Evolutionary conservation across 2,113 vertebrate genomes (phyloP).

Genomic region (Delphinapterus leucas): DNA sequence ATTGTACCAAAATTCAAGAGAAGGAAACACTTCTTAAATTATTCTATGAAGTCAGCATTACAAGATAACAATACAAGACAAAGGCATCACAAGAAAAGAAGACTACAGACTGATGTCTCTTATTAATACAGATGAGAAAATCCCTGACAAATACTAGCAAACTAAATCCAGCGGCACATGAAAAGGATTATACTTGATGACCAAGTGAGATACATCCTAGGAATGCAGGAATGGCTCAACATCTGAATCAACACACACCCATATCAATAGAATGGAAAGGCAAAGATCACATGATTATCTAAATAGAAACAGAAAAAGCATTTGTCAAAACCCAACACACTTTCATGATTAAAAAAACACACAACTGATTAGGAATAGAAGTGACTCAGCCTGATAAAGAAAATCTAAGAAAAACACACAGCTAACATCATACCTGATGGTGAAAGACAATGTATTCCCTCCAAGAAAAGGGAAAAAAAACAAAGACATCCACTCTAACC

Average conservation of each 20-base stretch:
- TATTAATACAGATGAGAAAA: background rate
- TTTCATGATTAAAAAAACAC: background rate
- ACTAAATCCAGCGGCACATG: background rate
- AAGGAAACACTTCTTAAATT: background rate
- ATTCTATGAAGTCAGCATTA: background rate
- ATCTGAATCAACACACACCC: background rate
- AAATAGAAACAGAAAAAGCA: background rate
- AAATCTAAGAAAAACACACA: background rate
- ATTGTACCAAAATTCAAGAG: background rate
- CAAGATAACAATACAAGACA: background rate
- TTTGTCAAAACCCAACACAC: background rate
- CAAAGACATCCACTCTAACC: background rate
- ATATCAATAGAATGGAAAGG: background rate
- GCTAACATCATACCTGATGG: background rate
- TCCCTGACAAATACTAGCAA: background rate
- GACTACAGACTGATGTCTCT: background rate
- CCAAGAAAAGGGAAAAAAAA: background rate
- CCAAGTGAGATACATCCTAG: background rate
- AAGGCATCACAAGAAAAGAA: background rate
- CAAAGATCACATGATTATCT: background rate
- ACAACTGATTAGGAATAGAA: background rate
- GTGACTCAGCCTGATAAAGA: background rate
- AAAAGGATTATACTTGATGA: background rate
- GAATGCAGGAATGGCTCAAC: background rate
- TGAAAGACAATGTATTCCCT: background rate